A percentile compares a stretch with the other conserved stretches of the same genome.
Evolutionary conservation across 2,113 vertebrate genomes (phyloP).

Genomic region (Xyliphius kryptos): DNA sequence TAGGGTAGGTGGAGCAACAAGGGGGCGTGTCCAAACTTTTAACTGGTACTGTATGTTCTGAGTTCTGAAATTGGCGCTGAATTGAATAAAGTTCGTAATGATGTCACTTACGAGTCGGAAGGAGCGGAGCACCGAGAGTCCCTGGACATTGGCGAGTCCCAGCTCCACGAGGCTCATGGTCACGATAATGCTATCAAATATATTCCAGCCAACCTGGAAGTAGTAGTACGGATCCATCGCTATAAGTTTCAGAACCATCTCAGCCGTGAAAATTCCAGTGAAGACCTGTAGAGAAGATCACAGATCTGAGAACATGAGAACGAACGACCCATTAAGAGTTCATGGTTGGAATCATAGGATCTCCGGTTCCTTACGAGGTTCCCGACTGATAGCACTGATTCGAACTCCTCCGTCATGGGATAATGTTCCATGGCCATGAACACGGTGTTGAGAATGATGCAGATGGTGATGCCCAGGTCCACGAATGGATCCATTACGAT

Average conservation of each 20-base stretch:
- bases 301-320: background rate
- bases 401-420: slow-evolving; percentile 78
- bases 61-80: too few species aligned
- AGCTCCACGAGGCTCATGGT: slow-evolving; percentile 90
- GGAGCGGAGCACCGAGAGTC: slow-evolving; percentile 88
- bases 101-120: slow-evolving; percentile 79
- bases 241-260: slow-evolving; percentile 91
- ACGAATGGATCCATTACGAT: slow-evolving; percentile 93
- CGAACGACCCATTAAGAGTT: background rate
- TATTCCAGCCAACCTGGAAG: slow-evolving; percentile 94
- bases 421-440: slow-evolving; percentile 99
- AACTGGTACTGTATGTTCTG: too few species aligned
- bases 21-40: too few species aligned
- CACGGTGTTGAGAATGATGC: slow-evolving; percentile 89
- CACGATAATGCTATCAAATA: slow-evolving; percentile 94
- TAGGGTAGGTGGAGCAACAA: background rate
- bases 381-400: slow-evolving; percentile 70
- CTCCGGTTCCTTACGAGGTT: slow-evolving; percentile 73
- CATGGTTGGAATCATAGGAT: background rate
- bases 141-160: slow-evolving; percentile 80
- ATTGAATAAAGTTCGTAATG: too few species aligned
- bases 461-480: slow-evolving; percentile 91
- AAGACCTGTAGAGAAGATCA: slow-evolving; percentile 72
- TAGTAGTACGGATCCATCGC: slow-evolving; percentile 91
- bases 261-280: slow-evolving; percentile 88